Evolutionary conservation across 2,113 vertebrate species (phyloP), one percentile per base, ranked within the genome.

Genomic region (Hucho hucho): DNA sequence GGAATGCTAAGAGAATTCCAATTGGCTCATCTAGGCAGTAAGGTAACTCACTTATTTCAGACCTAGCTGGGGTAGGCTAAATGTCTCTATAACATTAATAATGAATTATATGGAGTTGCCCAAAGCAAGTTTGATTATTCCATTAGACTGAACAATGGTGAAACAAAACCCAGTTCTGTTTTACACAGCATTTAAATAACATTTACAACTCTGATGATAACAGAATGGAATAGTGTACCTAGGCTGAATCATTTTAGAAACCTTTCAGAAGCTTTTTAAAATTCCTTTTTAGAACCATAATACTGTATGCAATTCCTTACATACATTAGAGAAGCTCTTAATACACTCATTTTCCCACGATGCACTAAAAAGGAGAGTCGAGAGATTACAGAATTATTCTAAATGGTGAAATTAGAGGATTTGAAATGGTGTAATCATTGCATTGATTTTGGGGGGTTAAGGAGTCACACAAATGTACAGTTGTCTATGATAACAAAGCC

Each of bases 41-140:
- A 80, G 78, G 73, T 75, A 64, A 68, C 56, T 69, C 43, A 74
- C 32, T 43, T 53, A 37, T 24, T 43, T 61, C 37, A 24, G 32
- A 70, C 80, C 78, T 68, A 81, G 77, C 81, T 70, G 75, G 22
- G 3, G 49, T 53, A 53, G 14, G 49, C 49, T 78, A 75, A 79
- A 84, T 67, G 81, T 81, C 49, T 53, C 16, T 5, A 87, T 78
- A 74, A 84, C 75, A 78, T 85, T 75, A 77, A 89, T 89, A 86
- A 88, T 89, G 89, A 82, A 88, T 88, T 81, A 79, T 64, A 76
- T 66, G 28, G 69, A 81, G 82, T 81, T 81, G 83, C 87, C 84
- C 81, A 85, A 85, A 79, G 88, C 79, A 86, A 86, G 87, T 88
- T 86, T 88, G 88, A 89, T 91, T 84, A 84, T 87, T 89, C 86